These are phyloP conservation scores for Standfussiana lucernea DNA, from an alignment of 2,888 invertebrate genomes.

Conservation along the genomic window DNA sequence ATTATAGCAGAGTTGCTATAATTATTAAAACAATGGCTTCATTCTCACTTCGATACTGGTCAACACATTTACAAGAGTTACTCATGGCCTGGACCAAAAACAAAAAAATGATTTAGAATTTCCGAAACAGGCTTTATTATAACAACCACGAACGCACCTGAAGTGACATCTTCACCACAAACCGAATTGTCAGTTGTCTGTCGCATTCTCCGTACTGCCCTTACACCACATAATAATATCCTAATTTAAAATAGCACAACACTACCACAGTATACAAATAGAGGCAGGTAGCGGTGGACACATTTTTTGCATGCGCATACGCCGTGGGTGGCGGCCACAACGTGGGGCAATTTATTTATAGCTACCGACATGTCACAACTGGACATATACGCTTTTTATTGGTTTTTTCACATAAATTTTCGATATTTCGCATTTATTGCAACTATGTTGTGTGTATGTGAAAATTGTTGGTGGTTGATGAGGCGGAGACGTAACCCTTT, in stretches of 20 bases:
- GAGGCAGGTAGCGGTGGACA: slow-evolving; percentile 67
- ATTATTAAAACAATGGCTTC: background rate
- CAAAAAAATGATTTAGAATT: background rate
- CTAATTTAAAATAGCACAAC: slow-evolving; percentile 65
- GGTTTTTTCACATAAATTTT: slow-evolving; percentile 62
- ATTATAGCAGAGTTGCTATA: background rate
- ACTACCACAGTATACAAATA: slow-evolving; percentile 65
- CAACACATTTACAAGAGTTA: background rate
- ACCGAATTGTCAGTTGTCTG: slow-evolving; percentile 50
- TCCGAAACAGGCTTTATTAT: slow-evolving; percentile 9
- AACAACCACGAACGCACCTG: background rate
- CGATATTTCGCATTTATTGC: slow-evolving; percentile 61
- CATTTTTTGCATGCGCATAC: slow-evolving; percentile 77
- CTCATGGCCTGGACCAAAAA: background rate
- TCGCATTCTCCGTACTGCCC: slow-evolving; percentile 25
- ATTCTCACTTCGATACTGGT: background rate
- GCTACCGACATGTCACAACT: slow-evolving; percentile 75
- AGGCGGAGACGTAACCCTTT: slow-evolving; percentile 8
- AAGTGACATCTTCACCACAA: slow-evolving; percentile 46
- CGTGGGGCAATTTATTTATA: slow-evolving; percentile 76
- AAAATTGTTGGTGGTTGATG: slow-evolving; percentile 43
- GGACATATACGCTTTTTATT: slow-evolving; percentile 67
- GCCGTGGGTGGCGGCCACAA: slow-evolving; percentile 77
- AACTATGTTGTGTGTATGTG: slow-evolving; percentile 63
- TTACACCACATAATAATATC: slow-evolving; percentile 50